These are phyloP conservation scores for Himalopsyche japonica DNA, from an alignment of 2,888 invertebrate species.

Conservation along the genomic window DNA sequence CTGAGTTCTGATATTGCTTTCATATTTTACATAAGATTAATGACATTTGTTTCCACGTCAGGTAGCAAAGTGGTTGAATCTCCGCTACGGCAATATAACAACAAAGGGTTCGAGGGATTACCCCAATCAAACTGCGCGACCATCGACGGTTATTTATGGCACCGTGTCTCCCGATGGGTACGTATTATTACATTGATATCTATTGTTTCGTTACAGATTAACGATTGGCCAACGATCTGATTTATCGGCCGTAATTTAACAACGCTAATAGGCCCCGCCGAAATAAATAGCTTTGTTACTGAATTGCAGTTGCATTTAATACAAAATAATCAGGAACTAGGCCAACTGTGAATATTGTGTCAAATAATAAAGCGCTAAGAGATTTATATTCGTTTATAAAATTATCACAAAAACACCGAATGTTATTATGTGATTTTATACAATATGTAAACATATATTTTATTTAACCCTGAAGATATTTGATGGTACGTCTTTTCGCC, in stretches of 20 bases:
- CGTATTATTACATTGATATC: constrained; percentile 4
- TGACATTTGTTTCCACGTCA: background rate
- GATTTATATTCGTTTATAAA: no score
- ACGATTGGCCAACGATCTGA: constrained; percentile 14
- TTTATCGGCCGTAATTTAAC: constrained; percentile 9
- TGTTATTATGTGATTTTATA: no score
- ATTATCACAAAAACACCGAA: no score
- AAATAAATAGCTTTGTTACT: background rate
- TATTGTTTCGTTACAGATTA: constrained; percentile 9
- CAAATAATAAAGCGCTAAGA: no score
- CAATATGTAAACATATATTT: no score
- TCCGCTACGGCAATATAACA: constrained; percentile 11
- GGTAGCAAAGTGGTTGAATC: constrained; percentile 10
- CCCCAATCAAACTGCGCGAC: constrained; percentile 22
- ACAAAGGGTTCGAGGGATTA: constrained; percentile 25
- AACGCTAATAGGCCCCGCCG: background rate
- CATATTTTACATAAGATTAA: constrained; percentile 1
- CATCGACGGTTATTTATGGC: constrained; percentile 18
- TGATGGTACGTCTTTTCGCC: no score
- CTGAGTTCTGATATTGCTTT: background rate
- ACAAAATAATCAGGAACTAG: background rate
- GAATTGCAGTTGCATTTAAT: background rate
- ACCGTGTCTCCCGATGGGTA: background rate
- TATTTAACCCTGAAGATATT: no score
- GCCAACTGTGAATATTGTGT: no score